These are phyloP conservation scores for Electrophaes corylata DNA, from an alignment of 2,888 invertebrate species.

Conservation along the genomic window DNA sequence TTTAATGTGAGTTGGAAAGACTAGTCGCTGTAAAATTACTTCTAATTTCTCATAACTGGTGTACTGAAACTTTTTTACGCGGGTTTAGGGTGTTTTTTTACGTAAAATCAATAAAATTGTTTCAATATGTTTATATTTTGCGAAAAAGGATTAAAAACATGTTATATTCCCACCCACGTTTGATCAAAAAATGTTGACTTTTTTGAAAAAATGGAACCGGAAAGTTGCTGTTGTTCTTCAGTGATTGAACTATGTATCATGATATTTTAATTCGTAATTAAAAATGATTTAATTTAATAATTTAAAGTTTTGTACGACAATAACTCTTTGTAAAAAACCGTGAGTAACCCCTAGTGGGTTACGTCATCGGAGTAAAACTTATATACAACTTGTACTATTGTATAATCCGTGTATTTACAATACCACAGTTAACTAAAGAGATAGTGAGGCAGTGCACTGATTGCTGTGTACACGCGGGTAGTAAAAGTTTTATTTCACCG, in stretches of 20 bases:
- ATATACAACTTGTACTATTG: not conserved
- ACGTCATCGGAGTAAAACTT: no score
- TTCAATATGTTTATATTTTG: no score
- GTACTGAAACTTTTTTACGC: conserved; percentile 17
- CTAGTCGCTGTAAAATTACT: conserved; percentile 34
- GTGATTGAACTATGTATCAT: no score
- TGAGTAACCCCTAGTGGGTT: no score
- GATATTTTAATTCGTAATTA: no score
- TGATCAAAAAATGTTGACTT: no score
- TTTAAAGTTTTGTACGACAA: not conserved
- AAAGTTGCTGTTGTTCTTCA: no score
- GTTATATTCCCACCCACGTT: no score
- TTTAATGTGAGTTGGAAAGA: conserved; percentile 41
- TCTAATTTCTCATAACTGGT: conserved; percentile 32
- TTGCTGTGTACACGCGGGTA: conserved; percentile 42
- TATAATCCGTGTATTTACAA: conserved; percentile 15
- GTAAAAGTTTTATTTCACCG: conserved; percentile 32
- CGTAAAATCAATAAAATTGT: conserved; percentile 16
- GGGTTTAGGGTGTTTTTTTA: conserved; percentile 21
- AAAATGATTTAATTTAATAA: no score
- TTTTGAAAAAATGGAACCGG: no score
- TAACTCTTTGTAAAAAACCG: not conserved
- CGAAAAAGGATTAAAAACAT: no score
- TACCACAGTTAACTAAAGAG: conserved; percentile 19
- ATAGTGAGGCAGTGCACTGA: conserved; percentile 46